Evolutionary conservation across 1,140 invertebrate genomes (phyloP), one percentile per base, ranked within the genome.

Genomic region (Charaxes varanes): DNA sequence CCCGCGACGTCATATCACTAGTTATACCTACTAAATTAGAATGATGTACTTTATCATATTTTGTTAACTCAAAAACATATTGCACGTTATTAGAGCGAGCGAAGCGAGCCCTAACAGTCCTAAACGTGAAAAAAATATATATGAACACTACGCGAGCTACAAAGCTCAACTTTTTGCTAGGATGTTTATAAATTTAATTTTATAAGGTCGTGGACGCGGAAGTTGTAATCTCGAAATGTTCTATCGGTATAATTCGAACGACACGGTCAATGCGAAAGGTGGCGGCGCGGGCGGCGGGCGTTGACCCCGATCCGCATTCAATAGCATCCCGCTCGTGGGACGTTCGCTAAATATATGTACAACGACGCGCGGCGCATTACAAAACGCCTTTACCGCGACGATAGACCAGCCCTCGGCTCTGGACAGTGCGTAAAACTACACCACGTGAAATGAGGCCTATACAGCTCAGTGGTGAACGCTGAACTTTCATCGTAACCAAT

Each of bases 271-370:
- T 59, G 62, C 53, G 53, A 61, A 52, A 51, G 44, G 35, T 36
- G 37, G 31, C 30, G 17, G 31, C 21, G 41, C 16, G 23, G 41
- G 41, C 44, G 33, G 34, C 43, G 57, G 61, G 26, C 57, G 43
- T 67, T 62, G 44, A 67, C 61, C 61, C 44, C 54, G 53, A 42
- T 40, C 34, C 48, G 53, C 57, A 43, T 52, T 50, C 42, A 55
- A 49, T 56, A 49, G 57, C 51, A 45, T 46, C 48, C 36, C 42
- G 36, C 49, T 53, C 53, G 61, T 53, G 54, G 58, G 58, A 64
- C 56, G 53, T 53, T 60, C 58, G 56, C 62, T 70, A 70, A 70
- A 73, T 63, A 70, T 73, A 70, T 55, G 59, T 51, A 53, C 59
- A 51, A 22, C 31, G 24, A 45, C 43, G 41, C 51, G 57, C 52